Conservation (phyloP, 2,888 invertebrate species). For the Agriopis aurantiaria region DNA sequence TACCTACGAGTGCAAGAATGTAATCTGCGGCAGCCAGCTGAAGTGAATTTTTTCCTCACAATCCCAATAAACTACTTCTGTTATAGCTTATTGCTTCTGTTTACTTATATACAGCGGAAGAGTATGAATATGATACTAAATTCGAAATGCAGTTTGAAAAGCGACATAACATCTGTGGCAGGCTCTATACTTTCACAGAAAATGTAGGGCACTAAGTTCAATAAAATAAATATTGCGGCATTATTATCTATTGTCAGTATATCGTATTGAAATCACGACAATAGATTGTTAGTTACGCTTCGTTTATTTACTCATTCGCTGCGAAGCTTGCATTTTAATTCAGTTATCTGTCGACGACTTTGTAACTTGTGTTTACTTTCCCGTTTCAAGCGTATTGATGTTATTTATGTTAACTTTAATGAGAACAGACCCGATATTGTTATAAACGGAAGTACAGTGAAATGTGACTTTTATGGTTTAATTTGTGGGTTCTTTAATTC, state of each 20-base stretch:
- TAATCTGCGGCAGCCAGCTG: too few species aligned
- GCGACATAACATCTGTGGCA: not conserved
- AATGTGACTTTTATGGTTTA: too few species aligned
- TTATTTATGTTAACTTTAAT: too few species aligned
- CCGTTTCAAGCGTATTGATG: not conserved
- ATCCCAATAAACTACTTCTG: too few species aligned
- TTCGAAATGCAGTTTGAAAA: not conserved
- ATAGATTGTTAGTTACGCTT: conserved; percentile 20
- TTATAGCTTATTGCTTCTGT: too few species aligned
- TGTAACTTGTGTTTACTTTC: conserved; percentile 5
- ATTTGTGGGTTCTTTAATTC: too few species aligned
- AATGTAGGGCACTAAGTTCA: not conserved
- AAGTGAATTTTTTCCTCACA: too few species aligned
- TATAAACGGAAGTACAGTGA: too few species aligned
- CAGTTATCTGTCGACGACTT: conserved; percentile 10
- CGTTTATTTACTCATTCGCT: conserved; percentile 1
- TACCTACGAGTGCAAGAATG: too few species aligned
- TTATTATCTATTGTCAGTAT: conserved; percentile 1
- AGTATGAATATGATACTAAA: not conserved
- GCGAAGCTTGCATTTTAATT: conserved; percentile 11
- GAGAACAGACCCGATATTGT: too few species aligned
- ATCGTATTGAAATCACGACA: conserved; percentile 6
- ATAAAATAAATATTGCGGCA: conserved; percentile 15
- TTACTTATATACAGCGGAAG: too few species aligned
- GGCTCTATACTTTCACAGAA: not conserved